Evolutionary conservation across 2,888 invertebrate genomes (phyloP), one percentile per base, ranked within the genome.

Genomic region (Spicauda simplicius): DNA sequence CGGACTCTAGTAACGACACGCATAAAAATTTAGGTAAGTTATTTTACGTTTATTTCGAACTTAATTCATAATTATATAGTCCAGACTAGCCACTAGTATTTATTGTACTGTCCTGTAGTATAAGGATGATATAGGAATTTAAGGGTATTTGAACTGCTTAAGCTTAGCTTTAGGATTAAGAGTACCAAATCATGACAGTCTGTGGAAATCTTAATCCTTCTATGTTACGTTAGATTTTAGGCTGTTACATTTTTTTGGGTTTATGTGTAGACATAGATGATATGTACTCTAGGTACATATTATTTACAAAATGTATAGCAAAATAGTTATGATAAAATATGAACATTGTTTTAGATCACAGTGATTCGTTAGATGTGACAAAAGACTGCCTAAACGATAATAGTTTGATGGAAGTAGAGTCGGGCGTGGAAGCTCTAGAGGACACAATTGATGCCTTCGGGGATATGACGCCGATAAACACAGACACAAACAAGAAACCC

Each of bases 361-460:
- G 84, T 76, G 88, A 87, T 66, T 78, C 85, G 16, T 74, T 75
- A 45, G 90, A 90, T 69, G 66, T 79, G 53, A 77, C 78, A 50
- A 81, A 76, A 71, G 88, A 88, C 33, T 74, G 77, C 25, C 68
- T 82, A 3, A 82, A 79, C 69, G 90, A 90, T 64, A 81, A 70
- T 64, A 81, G 81, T 63, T 20, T 65, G 59, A 69, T 90, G 76
- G 94, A 93, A 69, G 93, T 94, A 0, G 94, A 94, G 78, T 93
- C 94, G 0, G 94, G 94, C 6, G 80, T 94, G 16, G 94, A 94
- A 74, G 94, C 93, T 0, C 74, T 92, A 18, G 94, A 94, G 79
- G 94, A 94, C 53, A 85, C 79, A 11, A 79, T 91, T 62, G 91
- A 92, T 48, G 86, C 80, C 0, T 87, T 86, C 50, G 85, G 83